Evolutionary conservation across 2,113 vertebrate genomes (phyloP).

Genomic region (Columbina picui): DNA sequence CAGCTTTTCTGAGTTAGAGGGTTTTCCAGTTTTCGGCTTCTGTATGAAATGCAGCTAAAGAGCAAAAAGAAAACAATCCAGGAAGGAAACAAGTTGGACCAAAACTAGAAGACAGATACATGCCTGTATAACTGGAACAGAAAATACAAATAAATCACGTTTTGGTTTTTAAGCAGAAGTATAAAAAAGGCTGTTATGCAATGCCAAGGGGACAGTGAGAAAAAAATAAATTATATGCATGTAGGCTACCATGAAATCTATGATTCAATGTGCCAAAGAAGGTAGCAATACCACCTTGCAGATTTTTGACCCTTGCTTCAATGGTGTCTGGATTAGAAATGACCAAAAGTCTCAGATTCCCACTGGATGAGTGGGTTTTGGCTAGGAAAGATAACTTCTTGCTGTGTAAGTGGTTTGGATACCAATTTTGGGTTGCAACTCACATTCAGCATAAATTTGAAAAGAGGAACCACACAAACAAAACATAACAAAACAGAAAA

Average conservation of each 20-base stretch:
- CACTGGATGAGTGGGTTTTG: not conserved
- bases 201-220: not conserved
- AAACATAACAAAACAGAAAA: constrained; percentile 32
- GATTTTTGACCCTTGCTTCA: not conserved
- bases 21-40: constrained; percentile 20
- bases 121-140: not conserved
- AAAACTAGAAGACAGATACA: not conserved
- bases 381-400: not conserved
- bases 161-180: not conserved
- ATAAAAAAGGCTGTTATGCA: not conserved
- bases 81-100: constrained; percentile 2
- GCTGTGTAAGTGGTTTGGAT: not conserved
- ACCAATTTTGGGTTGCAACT: not conserved
- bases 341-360: not conserved
- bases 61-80: not conserved
- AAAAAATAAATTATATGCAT: not conserved
- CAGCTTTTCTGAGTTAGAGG: constrained; percentile 34
- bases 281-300: not conserved
- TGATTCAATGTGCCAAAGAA: not conserved
- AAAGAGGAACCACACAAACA: not conserved
- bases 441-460: constrained; percentile 2
- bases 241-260: not conserved
- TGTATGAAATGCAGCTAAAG: not conserved
- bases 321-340: not conserved
- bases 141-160: not conserved